phyloP scores from a whole-genome alignment of 2,113 vertebrate species.

The Myotis yumanensis region DNA sequence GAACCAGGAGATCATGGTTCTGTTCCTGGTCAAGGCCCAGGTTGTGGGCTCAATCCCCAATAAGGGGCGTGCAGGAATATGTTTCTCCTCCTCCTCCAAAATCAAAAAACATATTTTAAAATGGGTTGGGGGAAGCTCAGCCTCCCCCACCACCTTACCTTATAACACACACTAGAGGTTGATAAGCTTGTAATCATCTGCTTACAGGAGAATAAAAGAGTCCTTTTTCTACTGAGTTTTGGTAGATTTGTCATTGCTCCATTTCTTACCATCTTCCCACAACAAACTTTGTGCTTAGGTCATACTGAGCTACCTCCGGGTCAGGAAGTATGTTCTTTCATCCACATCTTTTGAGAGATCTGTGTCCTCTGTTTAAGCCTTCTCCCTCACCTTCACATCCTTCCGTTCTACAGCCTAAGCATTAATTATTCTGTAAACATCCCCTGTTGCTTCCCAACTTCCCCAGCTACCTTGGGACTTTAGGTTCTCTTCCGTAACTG shows the following conservation, averaged over 20 bases:
- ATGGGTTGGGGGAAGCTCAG: too few relatives aligned
- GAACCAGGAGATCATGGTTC: too few relatives aligned
- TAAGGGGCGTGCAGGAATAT: too few relatives aligned
- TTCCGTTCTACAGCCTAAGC: background rate
- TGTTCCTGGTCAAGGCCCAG: too few relatives aligned
- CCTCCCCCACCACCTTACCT: background rate
- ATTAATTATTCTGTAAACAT: background rate
- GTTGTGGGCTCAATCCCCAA: too few relatives aligned
- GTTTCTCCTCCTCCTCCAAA: too few relatives aligned
- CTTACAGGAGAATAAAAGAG: background rate
- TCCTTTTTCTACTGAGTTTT: background rate
- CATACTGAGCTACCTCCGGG: background rate
- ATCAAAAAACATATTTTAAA: too few relatives aligned
- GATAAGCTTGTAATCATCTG: background rate
- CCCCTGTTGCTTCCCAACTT: background rate
- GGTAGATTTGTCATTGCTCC: background rate
- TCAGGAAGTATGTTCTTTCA: background rate
- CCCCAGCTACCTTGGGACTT: background rate
- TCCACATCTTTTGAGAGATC: background rate
- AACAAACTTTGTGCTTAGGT: background rate
- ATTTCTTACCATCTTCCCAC: background rate
- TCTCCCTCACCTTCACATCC: background rate
- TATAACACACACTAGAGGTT: background rate
- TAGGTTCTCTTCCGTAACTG: background rate
- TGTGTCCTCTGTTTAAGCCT: background rate